Percentiles rank a stretch among this genome's conserved stretches.
These are phyloP conservation scores for Meteorus colon DNA, from an alignment of 2,888 invertebrate genomes.

Conservation along the genomic window DNA sequence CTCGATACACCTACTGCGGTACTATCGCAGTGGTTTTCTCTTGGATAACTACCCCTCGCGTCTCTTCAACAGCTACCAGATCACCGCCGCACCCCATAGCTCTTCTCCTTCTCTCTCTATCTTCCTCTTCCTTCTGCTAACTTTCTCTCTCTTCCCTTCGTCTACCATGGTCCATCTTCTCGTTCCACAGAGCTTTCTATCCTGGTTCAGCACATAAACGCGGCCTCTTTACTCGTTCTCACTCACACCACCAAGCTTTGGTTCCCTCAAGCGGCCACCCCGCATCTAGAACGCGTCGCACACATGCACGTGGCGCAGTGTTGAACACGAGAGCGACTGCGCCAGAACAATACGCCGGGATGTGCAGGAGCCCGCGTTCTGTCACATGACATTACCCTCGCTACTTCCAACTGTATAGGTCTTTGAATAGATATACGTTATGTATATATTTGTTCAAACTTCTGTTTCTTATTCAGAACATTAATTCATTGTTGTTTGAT, in stretches of 20 bases:
- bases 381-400: conserved; percentile 35
- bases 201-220: conserved; percentile 19
- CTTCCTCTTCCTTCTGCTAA: conserved; percentile 37
- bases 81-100: conserved; percentile 49
- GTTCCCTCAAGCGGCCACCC: conserved; percentile 5
- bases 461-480: background rate
- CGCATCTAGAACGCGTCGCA: conserved; percentile 53
- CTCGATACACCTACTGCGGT: conserved; percentile 68
- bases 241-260: conserved; percentile 21
- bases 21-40: conserved; percentile 65
- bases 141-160: background rate
- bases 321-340: conserved; percentile 68
- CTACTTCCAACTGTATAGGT: background rate
- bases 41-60: conserved; percentile 47
- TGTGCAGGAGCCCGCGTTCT: conserved; percentile 36
- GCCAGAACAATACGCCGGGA: conserved; percentile 56
- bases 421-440: background rate
- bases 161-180: conserved; percentile 24
- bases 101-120: conserved; percentile 38
- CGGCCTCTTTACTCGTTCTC: conserved; percentile 32
- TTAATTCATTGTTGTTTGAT: background rate
- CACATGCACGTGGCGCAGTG: conserved; percentile 68
- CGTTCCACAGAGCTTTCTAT: conserved; percentile 43
- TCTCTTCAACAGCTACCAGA: conserved; percentile 43
- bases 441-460: background rate